These are phyloP conservation scores for Cyanocitta stelleri DNA, from an alignment of 2,113 vertebrate species.

Conservation along the genomic window DNA sequence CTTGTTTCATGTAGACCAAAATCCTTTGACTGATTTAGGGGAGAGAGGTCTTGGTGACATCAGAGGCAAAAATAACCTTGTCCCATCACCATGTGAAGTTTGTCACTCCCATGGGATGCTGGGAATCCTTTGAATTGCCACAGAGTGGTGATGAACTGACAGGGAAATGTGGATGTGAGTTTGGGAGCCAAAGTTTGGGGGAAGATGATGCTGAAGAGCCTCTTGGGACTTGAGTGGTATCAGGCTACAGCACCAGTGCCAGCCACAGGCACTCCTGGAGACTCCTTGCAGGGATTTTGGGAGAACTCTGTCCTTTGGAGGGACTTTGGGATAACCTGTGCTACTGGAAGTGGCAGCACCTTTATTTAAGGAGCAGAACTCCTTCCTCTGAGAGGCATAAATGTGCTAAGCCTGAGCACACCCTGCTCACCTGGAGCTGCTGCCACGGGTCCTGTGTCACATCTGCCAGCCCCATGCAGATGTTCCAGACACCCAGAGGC, in stretches of 20 bases:
- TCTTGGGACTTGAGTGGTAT: background rate
- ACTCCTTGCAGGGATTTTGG: background rate
- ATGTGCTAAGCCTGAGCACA: background rate
- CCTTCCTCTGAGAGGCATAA: background rate
- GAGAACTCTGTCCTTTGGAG: background rate
- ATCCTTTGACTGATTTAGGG: background rate
- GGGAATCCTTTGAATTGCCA: background rate
- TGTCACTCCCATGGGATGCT: background rate
- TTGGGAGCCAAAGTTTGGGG: background rate
- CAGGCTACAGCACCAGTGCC: background rate
- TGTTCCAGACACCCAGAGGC: background rate
- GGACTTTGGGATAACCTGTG: background rate
- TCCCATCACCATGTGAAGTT: background rate
- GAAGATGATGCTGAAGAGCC: background rate
- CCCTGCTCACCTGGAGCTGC: background rate
- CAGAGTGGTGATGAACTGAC: background rate
- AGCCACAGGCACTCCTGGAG: background rate
- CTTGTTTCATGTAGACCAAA: background rate
- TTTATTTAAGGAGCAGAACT: background rate
- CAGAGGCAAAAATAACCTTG: background rate
- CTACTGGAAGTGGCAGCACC: background rate
- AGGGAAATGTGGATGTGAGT: background rate
- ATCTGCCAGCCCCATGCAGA: background rate
- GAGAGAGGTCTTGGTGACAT: background rate
- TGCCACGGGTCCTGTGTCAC: rapidly evolving